Evolutionary conservation across 1,140 invertebrate genomes (phyloP), one percentile per base, ranked within the genome.

Genomic region (Lordiphosa mommai): DNA sequence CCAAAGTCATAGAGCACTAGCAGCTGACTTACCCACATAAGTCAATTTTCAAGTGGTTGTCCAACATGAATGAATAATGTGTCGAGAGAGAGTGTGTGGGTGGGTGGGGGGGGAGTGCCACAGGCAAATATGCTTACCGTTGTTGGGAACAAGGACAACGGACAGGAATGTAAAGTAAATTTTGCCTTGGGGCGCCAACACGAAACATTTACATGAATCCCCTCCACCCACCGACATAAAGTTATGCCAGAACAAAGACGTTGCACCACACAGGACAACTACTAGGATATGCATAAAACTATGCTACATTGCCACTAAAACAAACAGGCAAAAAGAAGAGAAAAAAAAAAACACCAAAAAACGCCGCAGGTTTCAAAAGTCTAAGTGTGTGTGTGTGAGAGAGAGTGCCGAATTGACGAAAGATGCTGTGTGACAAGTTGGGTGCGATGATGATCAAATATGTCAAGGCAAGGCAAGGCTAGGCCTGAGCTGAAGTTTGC

Each of bases 241-340:
- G 71, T 70, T 74, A 67, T 71, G 72, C 58, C 61, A 47, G 60
- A 53, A 66, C 76, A 82, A 84, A 84, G 67, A 82, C 61, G 61
- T 67, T 84, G 77, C 66, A 69, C 47, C 29, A 30, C 20, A 56
- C 30, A 30, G 29, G 16, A 20, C 27, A 40, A 64, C 72, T 82
- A 73, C 74, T 80, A 59, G 65, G 69, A 80, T 82, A 82, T 82
- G 77, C 67, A 82, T 84, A 82, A 84, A 84, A 82, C 77, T 85
- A 84, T 72, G 72, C 67, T 82, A 82, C 77, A 82, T 82, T 84
- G 77, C 63, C 77, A 82, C 77, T 82, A 82, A 84, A 82, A 77
- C 72, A 82, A 82, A 82, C 77, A 82, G 72, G 51, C 68, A 77
- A 77, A 56, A 63, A 57, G n/a, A n/a, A n/a, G n/a, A n/a, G n/a